Base-by-base conservation (phyloP, 1,140 invertebrate genomes). In the Goniozus legneri region DNA sequence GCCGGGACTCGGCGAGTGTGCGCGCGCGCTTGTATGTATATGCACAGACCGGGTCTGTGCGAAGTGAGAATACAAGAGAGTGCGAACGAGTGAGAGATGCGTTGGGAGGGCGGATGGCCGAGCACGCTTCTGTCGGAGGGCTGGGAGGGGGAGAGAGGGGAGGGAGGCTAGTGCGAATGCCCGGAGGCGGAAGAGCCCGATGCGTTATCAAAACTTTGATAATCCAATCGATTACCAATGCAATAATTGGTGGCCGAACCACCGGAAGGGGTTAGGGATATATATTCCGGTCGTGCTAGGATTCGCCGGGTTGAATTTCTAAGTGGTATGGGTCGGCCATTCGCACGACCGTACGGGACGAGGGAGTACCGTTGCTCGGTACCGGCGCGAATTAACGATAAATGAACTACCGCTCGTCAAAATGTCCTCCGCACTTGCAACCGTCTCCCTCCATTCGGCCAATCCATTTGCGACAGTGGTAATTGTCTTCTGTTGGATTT, bases 161-260 rank as follows among this genome's bases (percentile, higher is more conserved):
- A 55, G 50, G 47, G 53, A 50, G 54, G 49, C 56, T 15, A 44
- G 55, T 44, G 36, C 43, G 36, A 32, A 33, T 45, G 39, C 16
- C 36, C 34, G 54, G 53, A 35, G 43, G 48, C 55, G 58, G 53
- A 65, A 63, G 59, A 61, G 62, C 54, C 60, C 44, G 54, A 54
- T 58, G 60, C 54, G 52, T 66, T 69, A 62, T 64, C 62, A 70
- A 70, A 67, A 69, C 56, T 64, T 58, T 54, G 47, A 64, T 67
- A 63, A 69, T 67, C 62, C 59, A 67, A 67, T 68, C 61, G 60
- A 61, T 67, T 65, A 65, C 56, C 58, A 50, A 44, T 47, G 54
- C 45, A 63, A 67, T 67, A 65, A 68, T 68, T 69, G 62, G 55
- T 51, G 58, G 56, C 55, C 38, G 22, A 34, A 33, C 34, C 35